A percentile compares a stretch with the other conserved stretches of the same genome.
phyloP scores from a whole-genome alignment of 2,888 invertebrate species.

The Chymomyza amoena region DNA sequence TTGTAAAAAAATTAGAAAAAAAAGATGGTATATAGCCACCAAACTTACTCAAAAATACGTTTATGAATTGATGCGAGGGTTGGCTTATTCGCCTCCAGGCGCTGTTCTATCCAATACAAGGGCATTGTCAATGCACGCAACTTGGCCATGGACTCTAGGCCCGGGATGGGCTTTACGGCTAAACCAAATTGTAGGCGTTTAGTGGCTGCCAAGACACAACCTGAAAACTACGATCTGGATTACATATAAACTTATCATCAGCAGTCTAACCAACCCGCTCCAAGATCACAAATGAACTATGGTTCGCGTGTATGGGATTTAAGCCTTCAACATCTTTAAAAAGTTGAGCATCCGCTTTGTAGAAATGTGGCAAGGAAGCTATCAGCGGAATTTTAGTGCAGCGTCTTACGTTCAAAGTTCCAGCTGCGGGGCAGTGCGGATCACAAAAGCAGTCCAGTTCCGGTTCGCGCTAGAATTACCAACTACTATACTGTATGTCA shows the following conservation, averaged over 20 bases:
- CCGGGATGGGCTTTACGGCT: slow-evolving; percentile 81
- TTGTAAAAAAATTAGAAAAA: too few species aligned
- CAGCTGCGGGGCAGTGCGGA: slow-evolving; percentile 84
- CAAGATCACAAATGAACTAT: slow-evolving; percentile 87
- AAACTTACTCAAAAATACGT: slow-evolving; percentile 56
- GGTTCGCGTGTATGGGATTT: slow-evolving; percentile 83
- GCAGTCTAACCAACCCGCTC: slow-evolving; percentile 82
- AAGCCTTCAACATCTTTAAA: slow-evolving; percentile 80
- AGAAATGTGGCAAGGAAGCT: slow-evolving; percentile 89
- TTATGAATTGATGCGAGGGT: slow-evolving; percentile 50
- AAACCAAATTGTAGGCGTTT: slow-evolving; percentile 88
- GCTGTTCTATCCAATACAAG: slow-evolving; percentile 89
- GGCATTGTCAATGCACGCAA: slow-evolving; percentile 83
- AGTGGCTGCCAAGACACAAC: slow-evolving; percentile 84
- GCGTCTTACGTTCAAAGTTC: slow-evolving; percentile 83
- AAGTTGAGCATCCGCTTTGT: slow-evolving; percentile 81
- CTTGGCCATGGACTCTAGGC: slow-evolving; percentile 83
- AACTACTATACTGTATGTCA: not conserved
- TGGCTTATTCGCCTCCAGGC: slow-evolving; percentile 68
- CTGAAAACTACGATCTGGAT: slow-evolving; percentile 71
- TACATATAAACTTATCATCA: not conserved
- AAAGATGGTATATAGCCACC: too few species aligned
- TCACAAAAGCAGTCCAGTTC: slow-evolving; percentile 76
- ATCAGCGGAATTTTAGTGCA: slow-evolving; percentile 86
- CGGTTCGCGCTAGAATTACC: slow-evolving; percentile 47